phyloP scores from a whole-genome alignment of 2,113 vertebrate genomes.

The Chlorodrepanis virens region DNA sequence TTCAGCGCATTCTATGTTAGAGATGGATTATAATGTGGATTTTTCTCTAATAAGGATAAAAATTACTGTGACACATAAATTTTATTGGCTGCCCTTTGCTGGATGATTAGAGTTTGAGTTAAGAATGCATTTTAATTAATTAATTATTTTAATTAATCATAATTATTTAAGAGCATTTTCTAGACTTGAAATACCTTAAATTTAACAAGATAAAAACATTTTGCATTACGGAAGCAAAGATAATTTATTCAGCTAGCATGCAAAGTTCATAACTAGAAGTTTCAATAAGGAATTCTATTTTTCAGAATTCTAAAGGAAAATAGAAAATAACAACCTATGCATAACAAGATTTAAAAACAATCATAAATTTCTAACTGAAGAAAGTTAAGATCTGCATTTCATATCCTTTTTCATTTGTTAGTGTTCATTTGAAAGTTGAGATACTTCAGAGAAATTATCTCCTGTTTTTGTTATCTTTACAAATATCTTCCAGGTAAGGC shows the following conservation, averaged over 20 bases:
- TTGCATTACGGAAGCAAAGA: neutral
- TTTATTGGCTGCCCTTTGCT: neutral
- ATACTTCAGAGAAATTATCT: neutral
- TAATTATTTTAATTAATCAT: too few species aligned
- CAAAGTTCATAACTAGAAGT: neutral
- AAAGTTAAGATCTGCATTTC: neutral
- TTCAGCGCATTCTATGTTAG: neutral
- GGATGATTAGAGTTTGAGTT: neutral
- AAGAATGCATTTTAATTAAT: too few species aligned
- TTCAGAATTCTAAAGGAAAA: neutral
- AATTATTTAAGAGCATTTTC: neutral
- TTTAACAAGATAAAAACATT: neutral
- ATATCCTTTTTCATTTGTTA: neutral
- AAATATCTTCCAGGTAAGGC: neutral
- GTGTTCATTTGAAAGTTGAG: neutral
- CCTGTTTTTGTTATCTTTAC: neutral
- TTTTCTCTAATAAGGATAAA: neutral
- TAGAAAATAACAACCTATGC: neutral
- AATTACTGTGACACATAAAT: neutral
- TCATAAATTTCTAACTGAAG: neutral
- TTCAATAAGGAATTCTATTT: neutral
- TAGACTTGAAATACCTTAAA: neutral
- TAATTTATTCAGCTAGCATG: neutral
- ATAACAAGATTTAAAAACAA: neutral
- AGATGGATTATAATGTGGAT: neutral